Evolutionary conservation across 2,797 vertebrate species (phyloP).

Genomic region (Oreochromis mossambicus): DNA sequence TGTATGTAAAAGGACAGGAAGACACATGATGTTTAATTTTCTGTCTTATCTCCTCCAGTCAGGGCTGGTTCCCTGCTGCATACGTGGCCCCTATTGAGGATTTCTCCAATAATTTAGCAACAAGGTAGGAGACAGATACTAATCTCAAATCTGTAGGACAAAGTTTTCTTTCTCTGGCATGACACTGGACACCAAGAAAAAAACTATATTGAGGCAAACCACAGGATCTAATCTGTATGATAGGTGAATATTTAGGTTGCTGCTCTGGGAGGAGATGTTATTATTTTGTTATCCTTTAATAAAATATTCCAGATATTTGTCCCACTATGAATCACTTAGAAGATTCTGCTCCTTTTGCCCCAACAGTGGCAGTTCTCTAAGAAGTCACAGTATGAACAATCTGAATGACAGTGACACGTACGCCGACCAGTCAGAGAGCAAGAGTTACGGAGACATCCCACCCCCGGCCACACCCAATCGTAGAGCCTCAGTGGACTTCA

Average conservation of each 20-base stretch:
- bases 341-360: background rate
- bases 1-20: background rate
- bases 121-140: slow-evolving; percentile 46
- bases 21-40: background rate
- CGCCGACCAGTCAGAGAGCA: slow-evolving; percentile 58
- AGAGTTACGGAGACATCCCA: slow-evolving; percentile 45
- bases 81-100: slow-evolving; percentile 85
- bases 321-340: background rate
- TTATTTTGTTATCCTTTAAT: background rate
- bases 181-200: background rate
- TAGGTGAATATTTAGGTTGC: background rate
- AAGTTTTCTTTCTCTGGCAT: background rate
- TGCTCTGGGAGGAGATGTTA: background rate
- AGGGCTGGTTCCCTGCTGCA: slow-evolving; percentile 95
- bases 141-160: background rate
- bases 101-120: slow-evolving; percentile 45
- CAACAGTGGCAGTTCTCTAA: slow-evolving; percentile 54
- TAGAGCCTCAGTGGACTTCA: slow-evolving; percentile 61
- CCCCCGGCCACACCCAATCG: slow-evolving; percentile 56
- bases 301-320: background rate
- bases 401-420: slow-evolving; percentile 77
- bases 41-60: slow-evolving; percentile 65
- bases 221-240: background rate
- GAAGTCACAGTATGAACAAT: slow-evolving; percentile 86
- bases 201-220: background rate